Base-by-base conservation (phyloP, 2,888 invertebrate species). In the Orgyia antiqua region DNA sequence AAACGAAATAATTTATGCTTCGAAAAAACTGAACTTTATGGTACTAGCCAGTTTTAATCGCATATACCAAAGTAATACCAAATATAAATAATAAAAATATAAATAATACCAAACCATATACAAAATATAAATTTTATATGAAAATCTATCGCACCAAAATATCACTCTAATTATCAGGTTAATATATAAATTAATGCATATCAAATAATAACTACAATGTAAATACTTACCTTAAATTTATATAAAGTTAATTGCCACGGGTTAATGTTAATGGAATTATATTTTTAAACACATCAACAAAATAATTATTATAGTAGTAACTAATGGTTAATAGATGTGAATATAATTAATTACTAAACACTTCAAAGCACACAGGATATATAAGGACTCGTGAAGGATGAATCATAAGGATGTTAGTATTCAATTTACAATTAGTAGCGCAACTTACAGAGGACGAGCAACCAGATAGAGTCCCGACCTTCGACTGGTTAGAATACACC, bases 401-500 rank as follows among this genome's bases (percentile, higher is more conserved):
- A 64, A 48, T 61, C 58, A 62, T 32, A 27, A 13, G 27, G 18
- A 27, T 38, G 24, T 20, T 23, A 13, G 20, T 23, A 28, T 38
- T 30, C 31, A 36, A 36, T 46, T 27, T 33, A 25, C 28, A 26
- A 40, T 51, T 49, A 42, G 46, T 43, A 32, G 36, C 39, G 45
- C 31, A 51, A 87, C 88, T 86, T 86, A 92, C 92, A 58, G 91
- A 91, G 34, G 92, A 92, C 39, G 92, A 92, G 70, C 91, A 91
- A 60, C 90, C 89, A 33, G 92, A 91, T 23, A 89, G 88, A 56
- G 89, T 88, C 53, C 89, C 90, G 59, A 89, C 88, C 79, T 92
- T 92, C 41, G 90, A 87, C 74, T 83, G 84, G 70, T 70, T 79
- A 75, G 72, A 70, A 74, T 74, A 83, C 66, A 75, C 82, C 75